Conservation (phyloP, 1,140 invertebrate genomes). For the Aphis craccivora region DNA sequence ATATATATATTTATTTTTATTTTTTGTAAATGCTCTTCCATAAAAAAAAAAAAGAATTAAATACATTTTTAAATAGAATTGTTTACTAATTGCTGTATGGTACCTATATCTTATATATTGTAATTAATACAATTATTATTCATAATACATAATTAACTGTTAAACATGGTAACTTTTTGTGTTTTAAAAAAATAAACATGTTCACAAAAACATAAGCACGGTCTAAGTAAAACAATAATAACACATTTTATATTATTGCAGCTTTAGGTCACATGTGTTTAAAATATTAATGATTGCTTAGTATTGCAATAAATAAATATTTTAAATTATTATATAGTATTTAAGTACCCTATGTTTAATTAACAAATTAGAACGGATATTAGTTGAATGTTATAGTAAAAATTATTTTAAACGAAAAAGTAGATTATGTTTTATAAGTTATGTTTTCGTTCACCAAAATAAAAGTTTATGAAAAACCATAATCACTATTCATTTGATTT, state of each 20-base stretch:
- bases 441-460: background rate
- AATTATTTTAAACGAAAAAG: constrained; percentile 22
- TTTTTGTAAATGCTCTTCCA: background rate
- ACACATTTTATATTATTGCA: background rate
- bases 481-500: background rate
- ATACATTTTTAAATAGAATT: background rate
- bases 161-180: constrained; percentile 36
- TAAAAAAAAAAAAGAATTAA: background rate
- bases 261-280: background rate
- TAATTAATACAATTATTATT: background rate
- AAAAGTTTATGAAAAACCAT: background rate
- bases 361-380: constrained; percentile 18
- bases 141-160: constrained; percentile 29
- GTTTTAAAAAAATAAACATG: constrained; percentile 39
- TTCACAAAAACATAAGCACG: background rate
- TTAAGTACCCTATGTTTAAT: constrained; percentile 42
- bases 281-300: background rate
- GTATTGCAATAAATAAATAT: background rate
- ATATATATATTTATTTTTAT: background rate
- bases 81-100: background rate
- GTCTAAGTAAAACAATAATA: constrained; percentile 15
- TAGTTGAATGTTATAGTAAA: background rate
- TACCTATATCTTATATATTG: background rate
- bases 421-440: background rate
- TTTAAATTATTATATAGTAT: background rate